Evolutionary conservation across 2,888 invertebrate species (phyloP), one percentile per base, ranked within the genome.

Genomic region (Spicauda simplicius): DNA sequence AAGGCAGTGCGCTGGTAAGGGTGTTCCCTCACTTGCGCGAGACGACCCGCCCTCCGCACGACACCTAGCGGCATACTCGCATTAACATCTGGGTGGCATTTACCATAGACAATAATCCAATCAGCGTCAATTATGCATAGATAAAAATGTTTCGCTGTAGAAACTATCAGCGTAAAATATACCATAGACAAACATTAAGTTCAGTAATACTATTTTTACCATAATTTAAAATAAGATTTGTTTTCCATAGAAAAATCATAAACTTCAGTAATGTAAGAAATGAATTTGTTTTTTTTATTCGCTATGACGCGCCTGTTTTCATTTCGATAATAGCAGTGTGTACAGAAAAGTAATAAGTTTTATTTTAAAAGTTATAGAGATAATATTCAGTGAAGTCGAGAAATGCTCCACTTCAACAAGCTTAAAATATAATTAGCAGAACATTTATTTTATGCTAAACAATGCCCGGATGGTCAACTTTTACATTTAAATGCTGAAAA

Each of bases 1-100:
- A 93, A 88, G 85, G 92, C 92, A 73, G 91, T 97, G 96, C 98
- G 97, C 96, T 98, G 98, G 96, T 98, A 98, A 94, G 98, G 98
- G 96, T 98, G 98, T 94, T 98, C 98, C 96, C 98, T 95, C 94
- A 96, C 95, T 94, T 97, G 96, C 94, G 96, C 96, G 94, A 97
- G 95, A 94, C 97, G 96, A 87, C 96, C 96, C 94, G 97, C 96
- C 83, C 94, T 95, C 94, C 96, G 96, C 95, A 96, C 97, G 96
- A 97, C 97, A 97, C 95, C 95, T 95, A 95, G 94, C 94, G 94
- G 92, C 93, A 93, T 81, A 91, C 80, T 80, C 83, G 87, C 79
- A 83, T 91, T 85, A 90, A 88, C 84, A 90, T 86, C 88, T 88
- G 80, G 79, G 78, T 76, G 80, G 25, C 25, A 25, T 25, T 77